A percentile compares a stretch with the other conserved stretches of the same genome.
Evolutionary conservation across 1,140 invertebrate species (phyloP).

Genomic region (Drosophila nigrodunni): DNA sequence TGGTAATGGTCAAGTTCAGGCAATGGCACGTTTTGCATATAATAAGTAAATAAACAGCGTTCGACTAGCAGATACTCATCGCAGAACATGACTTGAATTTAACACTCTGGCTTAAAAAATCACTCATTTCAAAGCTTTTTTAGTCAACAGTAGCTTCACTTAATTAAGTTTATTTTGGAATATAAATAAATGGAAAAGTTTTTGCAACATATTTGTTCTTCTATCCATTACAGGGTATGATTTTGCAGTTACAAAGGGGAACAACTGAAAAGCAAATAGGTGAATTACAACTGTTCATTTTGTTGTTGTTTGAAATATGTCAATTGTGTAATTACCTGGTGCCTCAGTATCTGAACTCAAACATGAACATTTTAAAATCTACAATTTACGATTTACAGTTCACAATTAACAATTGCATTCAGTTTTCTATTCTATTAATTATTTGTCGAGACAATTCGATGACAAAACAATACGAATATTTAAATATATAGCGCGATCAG

Average conservation of each 20-base stretch:
- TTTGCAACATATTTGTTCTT: background rate
- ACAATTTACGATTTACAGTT: conserved; percentile 10
- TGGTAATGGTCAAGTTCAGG: conserved; percentile 67
- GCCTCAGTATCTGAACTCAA: conserved; percentile 17
- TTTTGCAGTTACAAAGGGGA: background rate
- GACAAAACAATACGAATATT: conserved; percentile 35
- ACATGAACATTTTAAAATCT: conserved; percentile 23
- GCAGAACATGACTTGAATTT: background rate
- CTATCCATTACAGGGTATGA: background rate
- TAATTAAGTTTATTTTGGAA: too few relatives aligned
- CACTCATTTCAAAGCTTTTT: background rate
- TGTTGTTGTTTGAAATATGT: conserved; percentile 45
- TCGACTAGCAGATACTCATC: conserved; percentile 9
- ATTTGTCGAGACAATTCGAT: conserved; percentile 14
- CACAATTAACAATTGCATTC: conserved; percentile 25
- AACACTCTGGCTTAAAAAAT: too few relatives aligned
- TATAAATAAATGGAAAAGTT: background rate
- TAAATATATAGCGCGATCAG: conserved; percentile 21
- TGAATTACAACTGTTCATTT: conserved; percentile 35
- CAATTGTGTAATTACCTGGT: conserved; percentile 41
- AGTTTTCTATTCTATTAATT: conserved; percentile 8
- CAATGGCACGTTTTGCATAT: conserved; percentile 68
- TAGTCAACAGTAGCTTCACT: background rate
- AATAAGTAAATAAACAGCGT: conserved; percentile 16
- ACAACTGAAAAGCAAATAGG: conserved; percentile 20